Conservation (phyloP, 2,797 vertebrate genomes). For the Enteromius unitaeniatus region DNA sequence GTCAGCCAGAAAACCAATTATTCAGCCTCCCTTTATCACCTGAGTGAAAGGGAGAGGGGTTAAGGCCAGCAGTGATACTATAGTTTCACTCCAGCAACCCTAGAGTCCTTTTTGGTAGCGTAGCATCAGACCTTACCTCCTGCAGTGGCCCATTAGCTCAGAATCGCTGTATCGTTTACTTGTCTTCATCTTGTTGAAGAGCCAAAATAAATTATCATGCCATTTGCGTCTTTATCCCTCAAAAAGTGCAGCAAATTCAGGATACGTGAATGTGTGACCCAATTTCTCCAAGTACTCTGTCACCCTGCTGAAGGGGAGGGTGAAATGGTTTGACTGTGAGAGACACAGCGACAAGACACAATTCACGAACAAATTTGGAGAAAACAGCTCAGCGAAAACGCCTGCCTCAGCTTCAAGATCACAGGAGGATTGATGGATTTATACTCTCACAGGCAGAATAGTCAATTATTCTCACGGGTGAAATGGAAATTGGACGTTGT, state of each 20-base stretch:
- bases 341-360: constrained; percentile 52
- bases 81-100: constrained; percentile 46
- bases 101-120: constrained; percentile 12
- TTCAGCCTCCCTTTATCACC: constrained; percentile 61
- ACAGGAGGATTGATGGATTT: constrained; percentile 68
- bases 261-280: constrained; percentile 49
- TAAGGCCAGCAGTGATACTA: constrained; percentile 53
- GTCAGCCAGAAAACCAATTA: constrained; percentile 72
- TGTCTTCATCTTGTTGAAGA: constrained; percentile 21
- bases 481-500: constrained; percentile 69
- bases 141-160: background rate
- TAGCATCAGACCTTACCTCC: constrained; percentile 18
- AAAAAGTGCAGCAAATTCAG: constrained; percentile 42
- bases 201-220: constrained; percentile 22
- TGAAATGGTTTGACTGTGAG: constrained; percentile 55
- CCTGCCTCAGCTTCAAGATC: constrained; percentile 28
- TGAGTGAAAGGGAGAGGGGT: constrained; percentile 54
- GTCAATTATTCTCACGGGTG: constrained; percentile 70
- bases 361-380: constrained; percentile 40
- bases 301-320: constrained; percentile 39
- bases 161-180: constrained; percentile 23
- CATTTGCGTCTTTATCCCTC: constrained; percentile 18
- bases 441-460: constrained; percentile 64
- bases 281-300: constrained; percentile 48
- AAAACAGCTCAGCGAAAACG: constrained; percentile 49